phyloP scores from a whole-genome alignment of 2,888 invertebrate species.

The Nomada ruficornis region DNA sequence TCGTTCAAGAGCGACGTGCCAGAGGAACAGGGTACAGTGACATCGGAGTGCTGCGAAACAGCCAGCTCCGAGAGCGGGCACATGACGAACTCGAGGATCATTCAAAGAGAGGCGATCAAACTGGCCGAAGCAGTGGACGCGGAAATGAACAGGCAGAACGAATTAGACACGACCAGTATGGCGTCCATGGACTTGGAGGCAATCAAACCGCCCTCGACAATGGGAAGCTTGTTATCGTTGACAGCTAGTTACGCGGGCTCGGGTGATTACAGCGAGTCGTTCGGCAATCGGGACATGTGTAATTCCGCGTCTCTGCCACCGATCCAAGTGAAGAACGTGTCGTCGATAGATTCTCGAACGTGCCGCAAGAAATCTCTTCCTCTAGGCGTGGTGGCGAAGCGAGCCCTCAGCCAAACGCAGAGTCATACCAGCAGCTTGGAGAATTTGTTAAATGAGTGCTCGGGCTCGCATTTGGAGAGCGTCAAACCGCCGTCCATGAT shows the following conservation, averaged over 20 bases:
- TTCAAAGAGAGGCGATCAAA: conserved; percentile 91
- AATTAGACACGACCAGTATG: conserved; percentile 75
- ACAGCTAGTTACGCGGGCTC: conserved; percentile 84
- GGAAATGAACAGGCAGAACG: conserved; percentile 81
- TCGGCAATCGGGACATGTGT: conserved; percentile 70
- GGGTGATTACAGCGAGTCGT: conserved; percentile 66
- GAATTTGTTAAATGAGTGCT: conserved; percentile 86
- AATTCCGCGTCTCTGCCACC: conserved; percentile 76
- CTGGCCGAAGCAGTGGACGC: conserved; percentile 87
- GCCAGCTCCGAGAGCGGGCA: conserved; percentile 55
- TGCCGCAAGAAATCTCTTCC: conserved; percentile 89
- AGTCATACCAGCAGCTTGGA: conserved; percentile 87
- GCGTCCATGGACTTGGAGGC: conserved; percentile 90
- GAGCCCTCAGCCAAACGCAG: conserved; percentile 88
- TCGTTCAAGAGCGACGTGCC: conserved; percentile 88
- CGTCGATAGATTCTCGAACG: conserved; percentile 56
- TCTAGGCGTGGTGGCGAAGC: conserved; percentile 89
- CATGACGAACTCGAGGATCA: conserved; percentile 89
- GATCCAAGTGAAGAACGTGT: conserved; percentile 55
- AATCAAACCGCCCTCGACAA: conserved; percentile 91
- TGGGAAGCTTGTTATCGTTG: conserved; percentile 88
- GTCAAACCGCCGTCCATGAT: conserved; percentile 94
- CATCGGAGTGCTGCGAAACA: conserved; percentile 57
- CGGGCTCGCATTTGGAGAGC: conserved; percentile 89
- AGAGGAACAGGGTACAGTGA: conserved; percentile 77